A percentile compares a stretch with the other conserved stretches of the same genome.
phyloP scores from a whole-genome alignment of 2,113 vertebrate species.

The Mesembrinibis cayennensis region DNA sequence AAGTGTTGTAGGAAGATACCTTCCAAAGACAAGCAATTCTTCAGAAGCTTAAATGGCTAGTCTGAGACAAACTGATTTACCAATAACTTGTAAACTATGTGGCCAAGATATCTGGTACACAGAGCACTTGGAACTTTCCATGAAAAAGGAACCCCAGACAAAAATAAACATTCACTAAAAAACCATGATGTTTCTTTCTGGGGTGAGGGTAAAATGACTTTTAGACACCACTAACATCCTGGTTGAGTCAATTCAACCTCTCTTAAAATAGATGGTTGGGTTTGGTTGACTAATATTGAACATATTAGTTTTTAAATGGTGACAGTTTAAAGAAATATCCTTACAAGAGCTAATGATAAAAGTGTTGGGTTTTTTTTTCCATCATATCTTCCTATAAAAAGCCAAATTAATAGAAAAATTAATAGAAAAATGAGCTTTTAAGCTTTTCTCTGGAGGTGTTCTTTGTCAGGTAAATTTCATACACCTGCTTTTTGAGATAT shows the following conservation, averaged over 20 bases:
- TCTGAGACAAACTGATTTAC: not conserved
- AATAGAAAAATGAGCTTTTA: not conserved
- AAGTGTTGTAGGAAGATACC: not conserved
- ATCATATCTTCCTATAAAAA: not conserved
- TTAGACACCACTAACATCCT: slow-evolving; percentile 15
- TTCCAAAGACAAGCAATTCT: not conserved
- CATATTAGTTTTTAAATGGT: not conserved
- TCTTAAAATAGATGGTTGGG: not conserved
- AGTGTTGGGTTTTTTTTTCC: not conserved
- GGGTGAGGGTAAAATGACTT: not conserved
- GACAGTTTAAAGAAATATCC: not conserved
- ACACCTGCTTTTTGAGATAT: not conserved
- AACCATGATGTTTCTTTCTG: not conserved
- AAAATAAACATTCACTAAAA: slow-evolving; percentile 32
- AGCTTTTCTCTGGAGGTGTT: not conserved
- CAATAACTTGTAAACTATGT: not conserved
- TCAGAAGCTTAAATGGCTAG: not conserved
- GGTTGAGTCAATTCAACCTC: slow-evolving; percentile 6
- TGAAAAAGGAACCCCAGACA: slow-evolving; percentile 1
- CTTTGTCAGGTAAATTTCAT: not conserved
- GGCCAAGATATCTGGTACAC: not conserved
- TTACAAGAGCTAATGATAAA: not conserved
- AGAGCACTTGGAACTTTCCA: not conserved
- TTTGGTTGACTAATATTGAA: not conserved
- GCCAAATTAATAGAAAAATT: not conserved